Evolutionary conservation across 2,797 vertebrate genomes (phyloP).

Genomic region (Sebastes cheni): DNA sequence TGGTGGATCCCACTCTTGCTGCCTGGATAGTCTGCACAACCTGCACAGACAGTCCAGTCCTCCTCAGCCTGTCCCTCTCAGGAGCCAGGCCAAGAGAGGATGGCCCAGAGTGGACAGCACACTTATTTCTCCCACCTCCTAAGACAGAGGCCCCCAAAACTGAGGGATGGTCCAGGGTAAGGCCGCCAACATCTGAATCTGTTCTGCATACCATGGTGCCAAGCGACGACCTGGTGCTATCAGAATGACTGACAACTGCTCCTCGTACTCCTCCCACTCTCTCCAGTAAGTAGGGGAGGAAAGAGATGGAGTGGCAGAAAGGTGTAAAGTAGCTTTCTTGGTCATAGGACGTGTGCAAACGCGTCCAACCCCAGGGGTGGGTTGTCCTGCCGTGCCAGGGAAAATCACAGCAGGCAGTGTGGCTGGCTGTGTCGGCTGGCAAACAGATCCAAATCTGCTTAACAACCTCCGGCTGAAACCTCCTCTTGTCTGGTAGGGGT

Average conservation of each 20-base stretch:
- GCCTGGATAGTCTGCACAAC: background rate
- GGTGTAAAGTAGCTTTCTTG: background rate
- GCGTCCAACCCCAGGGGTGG: no score
- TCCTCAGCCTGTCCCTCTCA: background rate
- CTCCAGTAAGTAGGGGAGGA: background rate
- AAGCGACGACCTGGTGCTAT: background rate
- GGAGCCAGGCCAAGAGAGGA: background rate
- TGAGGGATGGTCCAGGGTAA: background rate
- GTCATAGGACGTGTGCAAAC: no score
- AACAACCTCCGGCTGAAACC: no score
- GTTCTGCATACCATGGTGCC: background rate
- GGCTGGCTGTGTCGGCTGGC: background rate
- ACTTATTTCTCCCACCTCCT: no score
- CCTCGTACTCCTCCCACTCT: background rate
- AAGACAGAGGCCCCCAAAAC: background rate
- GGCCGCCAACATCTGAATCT: background rate
- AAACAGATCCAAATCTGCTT: background rate
- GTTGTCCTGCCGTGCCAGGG: no score
- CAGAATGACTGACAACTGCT: background rate
- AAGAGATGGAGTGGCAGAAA: background rate
- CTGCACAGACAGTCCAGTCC: background rate
- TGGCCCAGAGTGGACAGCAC: background rate
- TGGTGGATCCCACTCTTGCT: no score
- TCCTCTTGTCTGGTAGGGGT: no score
- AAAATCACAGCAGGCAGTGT: background rate